Conservation (phyloP, 1,140 invertebrate species). For the Galleria mellonella region DNA sequence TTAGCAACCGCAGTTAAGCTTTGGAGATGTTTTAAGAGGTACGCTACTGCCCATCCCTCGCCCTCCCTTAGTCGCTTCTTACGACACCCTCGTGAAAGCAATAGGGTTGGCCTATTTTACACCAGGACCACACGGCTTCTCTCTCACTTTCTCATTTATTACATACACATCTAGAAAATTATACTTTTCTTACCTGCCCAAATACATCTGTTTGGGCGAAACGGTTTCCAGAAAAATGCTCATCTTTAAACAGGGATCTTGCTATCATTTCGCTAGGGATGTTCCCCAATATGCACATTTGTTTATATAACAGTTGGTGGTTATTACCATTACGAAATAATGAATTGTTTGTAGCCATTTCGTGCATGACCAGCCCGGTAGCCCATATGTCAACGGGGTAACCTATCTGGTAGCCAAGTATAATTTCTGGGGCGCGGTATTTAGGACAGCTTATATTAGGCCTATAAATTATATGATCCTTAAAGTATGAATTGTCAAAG, state of each 20-base stretch:
- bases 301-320: constrained; percentile 33
- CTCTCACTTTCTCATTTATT: no score
- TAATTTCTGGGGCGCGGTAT: constrained; percentile 40
- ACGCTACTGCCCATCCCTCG: no score
- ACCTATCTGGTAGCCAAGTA: constrained; percentile 27
- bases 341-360: constrained; percentile 29
- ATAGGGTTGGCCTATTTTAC: no score
- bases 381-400: constrained; percentile 43
- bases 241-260: constrained; percentile 1
- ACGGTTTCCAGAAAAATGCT: constrained; percentile 12
- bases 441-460: constrained; percentile 20
- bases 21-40: no score
- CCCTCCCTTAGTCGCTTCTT: no score
- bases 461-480: not conserved
- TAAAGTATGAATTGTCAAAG: constrained; percentile 27
- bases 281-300: constrained; percentile 26
- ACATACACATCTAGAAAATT: no score
- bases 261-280: constrained; percentile 26
- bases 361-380: constrained; percentile 31
- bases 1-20: no score
- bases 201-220: no score
- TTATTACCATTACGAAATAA: constrained; percentile 27
- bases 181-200: no score
- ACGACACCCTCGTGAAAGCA: no score
- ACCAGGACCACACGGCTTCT: no score